Base-by-base conservation (phyloP, 1,140 invertebrate species). In the Samia ricini region DNA sequence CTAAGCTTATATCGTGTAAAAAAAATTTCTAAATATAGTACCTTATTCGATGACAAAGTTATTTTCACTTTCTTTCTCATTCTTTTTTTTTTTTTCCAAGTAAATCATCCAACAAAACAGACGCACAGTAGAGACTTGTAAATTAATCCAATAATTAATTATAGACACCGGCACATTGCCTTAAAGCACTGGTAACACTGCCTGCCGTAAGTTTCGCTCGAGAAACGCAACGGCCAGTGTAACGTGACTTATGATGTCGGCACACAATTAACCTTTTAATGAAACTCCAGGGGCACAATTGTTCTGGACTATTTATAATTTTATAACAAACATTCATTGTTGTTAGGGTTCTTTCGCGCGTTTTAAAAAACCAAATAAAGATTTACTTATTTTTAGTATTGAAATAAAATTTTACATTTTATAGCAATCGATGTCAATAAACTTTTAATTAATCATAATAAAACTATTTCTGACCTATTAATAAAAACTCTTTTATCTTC, bases 1-100 rank as follows among this genome's bases (percentile, higher is more conserved):
- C n/a, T n/a, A n/a, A n/a, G n/a, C n/a, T n/a, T n/a, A n/a, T n/a
- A n/a, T n/a, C n/a, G n/a, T n/a, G n/a, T n/a, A n/a, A n/a, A n/a
- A n/a, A n/a, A n/a, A n/a, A n/a, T n/a, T n/a, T n/a, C 36, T 18
- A 49, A 2, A 10, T 49, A 2, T 10, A 29, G 10, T 81, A 84
- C 81, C 77, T 84, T 73, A 68, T 81, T 81, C 7, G 76, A 71
- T 23, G 66, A 58, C 52, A 68, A 64, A 4, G 76, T 80, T 56
- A 85, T 79, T 61, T 82, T 69, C 21, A 85, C 71, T 74, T 86
- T 86, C 69, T 75, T 83, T 56, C 74, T 85, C 82, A 87, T 85
- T 50, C 57, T 57, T 23, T 20, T 18, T 42, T 6, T 36, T 36
- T 20, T 42, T 15, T 42, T 23, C 24, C 26, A 57, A 20, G 5